Conservation (phyloP, 2,888 invertebrate species). For the Sacculina carcini region DNA sequence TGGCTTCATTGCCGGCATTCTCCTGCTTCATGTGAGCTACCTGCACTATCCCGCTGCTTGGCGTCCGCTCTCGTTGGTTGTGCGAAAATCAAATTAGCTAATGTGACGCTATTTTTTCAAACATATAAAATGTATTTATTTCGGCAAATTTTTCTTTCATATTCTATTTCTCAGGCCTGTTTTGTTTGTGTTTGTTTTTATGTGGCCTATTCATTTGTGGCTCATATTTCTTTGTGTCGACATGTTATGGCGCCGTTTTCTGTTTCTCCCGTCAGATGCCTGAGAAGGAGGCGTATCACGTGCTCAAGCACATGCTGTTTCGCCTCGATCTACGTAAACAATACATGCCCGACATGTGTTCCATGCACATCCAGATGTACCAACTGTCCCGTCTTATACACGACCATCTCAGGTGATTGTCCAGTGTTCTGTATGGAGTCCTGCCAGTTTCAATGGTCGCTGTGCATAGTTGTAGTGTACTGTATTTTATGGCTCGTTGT, state of each 20-base stretch:
- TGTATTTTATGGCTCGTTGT: no score
- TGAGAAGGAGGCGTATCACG: slow-evolving; percentile 63
- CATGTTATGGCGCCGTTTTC: no score
- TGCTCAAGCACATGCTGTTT: slow-evolving; percentile 76
- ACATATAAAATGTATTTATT: neutral
- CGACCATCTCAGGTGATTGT: slow-evolving; percentile 31
- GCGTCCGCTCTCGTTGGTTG: no score
- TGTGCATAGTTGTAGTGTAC: no score
- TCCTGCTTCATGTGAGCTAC: slow-evolving; percentile 61
- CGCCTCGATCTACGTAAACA: slow-evolving; percentile 58
- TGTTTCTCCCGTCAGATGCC: slow-evolving; percentile 39
- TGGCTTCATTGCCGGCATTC: slow-evolving; percentile 78
- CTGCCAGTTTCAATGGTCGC: neutral
- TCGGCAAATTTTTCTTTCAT: slow-evolving; percentile 2
- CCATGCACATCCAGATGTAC: slow-evolving; percentile 66
- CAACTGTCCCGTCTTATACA: slow-evolving; percentile 73
- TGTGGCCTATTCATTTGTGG: neutral
- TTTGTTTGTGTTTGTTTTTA: no score
- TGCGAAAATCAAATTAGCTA: no score
- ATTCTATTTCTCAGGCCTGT: neutral
- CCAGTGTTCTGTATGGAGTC: neutral
- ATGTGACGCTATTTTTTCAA: no score
- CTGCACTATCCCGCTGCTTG: no score
- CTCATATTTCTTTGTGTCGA: no score
- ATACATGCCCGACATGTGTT: slow-evolving; percentile 82